These are phyloP conservation scores for Griposia aprilina DNA, from an alignment of 2,888 invertebrate species.

Conservation along the genomic window DNA sequence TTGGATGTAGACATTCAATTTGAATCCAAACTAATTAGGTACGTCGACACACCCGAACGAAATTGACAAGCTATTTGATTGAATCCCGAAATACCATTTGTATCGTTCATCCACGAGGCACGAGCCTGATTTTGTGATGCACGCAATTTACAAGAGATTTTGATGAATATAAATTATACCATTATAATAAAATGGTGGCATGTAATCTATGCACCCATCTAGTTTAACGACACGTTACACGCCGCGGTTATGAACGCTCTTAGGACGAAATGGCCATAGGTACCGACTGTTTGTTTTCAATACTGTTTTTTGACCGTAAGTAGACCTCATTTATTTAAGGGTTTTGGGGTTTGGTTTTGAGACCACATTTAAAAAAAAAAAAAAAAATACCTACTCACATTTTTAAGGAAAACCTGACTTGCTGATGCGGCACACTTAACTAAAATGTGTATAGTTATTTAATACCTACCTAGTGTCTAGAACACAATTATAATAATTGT, in stretches of 20 bases:
- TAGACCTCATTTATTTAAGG: background rate
- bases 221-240: slow-evolving; percentile 69
- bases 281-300: slow-evolving; percentile 40
- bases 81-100: slow-evolving; percentile 57
- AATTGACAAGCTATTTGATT: slow-evolving; percentile 60
- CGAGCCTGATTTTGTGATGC: slow-evolving; percentile 48
- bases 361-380: background rate
- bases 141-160: slow-evolving; percentile 72
- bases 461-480: background rate
- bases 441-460: background rate
- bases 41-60: slow-evolving; percentile 41
- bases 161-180: slow-evolving; percentile 74
- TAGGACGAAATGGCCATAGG: slow-evolving; percentile 3
- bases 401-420: background rate
- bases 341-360: background rate
- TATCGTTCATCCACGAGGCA: slow-evolving; percentile 34
- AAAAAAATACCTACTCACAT: background rate
- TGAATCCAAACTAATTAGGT: slow-evolving; percentile 56
- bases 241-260: slow-evolving; percentile 49
- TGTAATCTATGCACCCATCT: slow-evolving; percentile 72
- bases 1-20: slow-evolving; percentile 51
- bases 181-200: slow-evolving; percentile 65
- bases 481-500: background rate
- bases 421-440: too few species aligned
- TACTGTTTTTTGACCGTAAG: slow-evolving; percentile 17